These are phyloP conservation scores for Belgica antarctica DNA, from an alignment of 2,888 invertebrate genomes.

Conservation along the genomic window DNA sequence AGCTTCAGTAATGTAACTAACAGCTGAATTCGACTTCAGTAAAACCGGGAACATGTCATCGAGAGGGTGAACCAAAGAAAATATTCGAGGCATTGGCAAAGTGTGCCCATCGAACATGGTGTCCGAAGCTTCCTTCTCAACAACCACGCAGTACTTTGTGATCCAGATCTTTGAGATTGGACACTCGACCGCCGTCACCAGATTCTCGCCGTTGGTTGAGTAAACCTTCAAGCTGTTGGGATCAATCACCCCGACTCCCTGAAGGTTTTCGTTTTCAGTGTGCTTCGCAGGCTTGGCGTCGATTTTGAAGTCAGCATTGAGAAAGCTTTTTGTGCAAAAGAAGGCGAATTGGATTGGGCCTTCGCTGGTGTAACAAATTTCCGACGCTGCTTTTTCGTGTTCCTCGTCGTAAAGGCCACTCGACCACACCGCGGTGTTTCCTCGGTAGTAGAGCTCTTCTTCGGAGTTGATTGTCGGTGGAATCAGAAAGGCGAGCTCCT, in stretches of 20 bases:
- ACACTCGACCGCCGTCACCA: constrained; percentile 74
- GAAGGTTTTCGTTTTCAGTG: constrained; percentile 46
- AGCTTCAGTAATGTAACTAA: constrained; percentile 64
- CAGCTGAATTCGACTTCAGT: constrained; percentile 62
- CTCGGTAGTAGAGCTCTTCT: constrained; percentile 85
- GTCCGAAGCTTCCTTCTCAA: constrained; percentile 67
- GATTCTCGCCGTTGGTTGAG: constrained; percentile 78
- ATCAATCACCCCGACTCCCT: constrained; percentile 72
- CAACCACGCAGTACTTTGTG: constrained; percentile 78
- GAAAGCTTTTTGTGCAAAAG: constrained; percentile 66
- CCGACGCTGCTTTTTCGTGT: constrained; percentile 49
- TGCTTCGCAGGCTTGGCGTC: constrained; percentile 52
- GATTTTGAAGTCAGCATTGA: constrained; percentile 60
- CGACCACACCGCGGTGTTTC: constrained; percentile 80
- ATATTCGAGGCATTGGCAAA: constrained; percentile 71
- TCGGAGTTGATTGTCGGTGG: constrained; percentile 60
- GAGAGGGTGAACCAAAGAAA: constrained; percentile 83
- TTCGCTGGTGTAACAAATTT: constrained; percentile 72
- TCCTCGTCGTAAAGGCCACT: constrained; percentile 56
- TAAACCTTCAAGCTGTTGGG: constrained; percentile 73
- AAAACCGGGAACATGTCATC: constrained; percentile 87
- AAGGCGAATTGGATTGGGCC: constrained; percentile 77
- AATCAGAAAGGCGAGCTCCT: constrained; percentile 49
- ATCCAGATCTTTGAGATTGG: constrained; percentile 80
- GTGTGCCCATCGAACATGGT: constrained; percentile 50